Percentiles rank a stretch among this genome's conserved stretches.
These are phyloP conservation scores for Stigmatopora nigra DNA, from an alignment of 2,113 vertebrate genomes.

Conservation along the genomic window DNA sequence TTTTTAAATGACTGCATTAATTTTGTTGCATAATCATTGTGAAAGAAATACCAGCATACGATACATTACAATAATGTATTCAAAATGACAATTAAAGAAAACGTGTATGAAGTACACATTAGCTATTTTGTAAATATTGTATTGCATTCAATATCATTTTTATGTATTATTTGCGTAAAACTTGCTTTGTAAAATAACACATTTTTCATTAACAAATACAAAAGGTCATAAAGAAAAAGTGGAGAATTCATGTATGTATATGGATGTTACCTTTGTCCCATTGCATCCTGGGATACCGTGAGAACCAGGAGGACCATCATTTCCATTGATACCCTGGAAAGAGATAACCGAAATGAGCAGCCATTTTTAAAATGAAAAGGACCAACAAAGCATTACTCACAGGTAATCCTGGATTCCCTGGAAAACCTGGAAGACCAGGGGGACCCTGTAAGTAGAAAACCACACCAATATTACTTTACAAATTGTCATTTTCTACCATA, in stretches of 20 bases:
- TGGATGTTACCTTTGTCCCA: constrained; percentile 83
- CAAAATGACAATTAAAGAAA: too few species aligned
- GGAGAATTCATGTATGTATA: not conserved
- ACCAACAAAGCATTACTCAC: constrained; percentile 67
- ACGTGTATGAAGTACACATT: too few species aligned
- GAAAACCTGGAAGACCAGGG: constrained; percentile 81
- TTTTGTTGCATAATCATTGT: too few species aligned
- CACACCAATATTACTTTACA: constrained; percentile 7
- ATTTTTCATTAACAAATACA: not conserved
- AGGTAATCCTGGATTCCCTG: constrained; percentile 90
- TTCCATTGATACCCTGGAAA: constrained; percentile 86
- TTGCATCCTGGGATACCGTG: constrained; percentile 94
- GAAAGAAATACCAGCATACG: too few species aligned
- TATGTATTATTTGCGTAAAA: not conserved
- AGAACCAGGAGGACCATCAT: constrained; percentile 85
- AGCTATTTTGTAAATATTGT: too few species aligned
- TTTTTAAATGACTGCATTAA: too few species aligned
- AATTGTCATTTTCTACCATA: not conserved
- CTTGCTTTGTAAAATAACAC: not conserved
- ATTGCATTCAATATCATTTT: not conserved
- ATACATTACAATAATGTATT: too few species aligned
- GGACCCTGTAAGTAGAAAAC: constrained; percentile 74
- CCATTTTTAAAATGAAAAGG: not conserved
- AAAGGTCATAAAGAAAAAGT: not conserved
- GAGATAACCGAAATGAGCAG: constrained; percentile 1